Evolutionary conservation across 2,888 invertebrate genomes (phyloP), one percentile per base, ranked within the genome.

Genomic region (Athripsodes cinereus): DNA sequence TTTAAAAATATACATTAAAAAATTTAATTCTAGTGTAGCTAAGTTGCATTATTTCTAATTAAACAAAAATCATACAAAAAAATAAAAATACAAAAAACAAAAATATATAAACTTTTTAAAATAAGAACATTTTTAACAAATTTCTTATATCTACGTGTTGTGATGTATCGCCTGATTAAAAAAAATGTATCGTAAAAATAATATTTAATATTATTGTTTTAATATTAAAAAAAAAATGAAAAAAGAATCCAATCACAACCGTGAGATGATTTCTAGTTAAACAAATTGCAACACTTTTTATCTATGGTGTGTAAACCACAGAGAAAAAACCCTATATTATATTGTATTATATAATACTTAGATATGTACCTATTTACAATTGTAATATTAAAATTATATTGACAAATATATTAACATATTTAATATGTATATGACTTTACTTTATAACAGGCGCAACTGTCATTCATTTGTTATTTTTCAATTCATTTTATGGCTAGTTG

Each of bases 71-170:
- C 13, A 8, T 8, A 40, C 16, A 40, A 13, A n/a, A 40, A 40
- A 40, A 40, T 8, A 6, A 8, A 31, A 31, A 8, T 31, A 31
- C 6, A 31, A 31, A 40, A 40, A 40, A 3, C 3, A 40, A 13
- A 40, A 8, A 40, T 40, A 40, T 40, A 40, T 40, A 40, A 40
- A 40, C 40, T 40, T 16, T 40, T 16, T 40, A 40, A 40, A n/a
- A 40, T 40, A 40, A 40, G 40, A 58, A 62, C 62, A 60, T 58
- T 55, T 62, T 57, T 60, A 62, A 60, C 62, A 60, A 62, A 62
- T 62, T 62, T 59, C 57, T 57, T 52, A 56, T 58, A 44, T 48
- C 47, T 48, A 35, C 34, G 52, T 58, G 60, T 48, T 51, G 60
- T 57, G 60, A 54, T 54, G 48, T 55, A 46, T 47, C 48, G 48